Base-by-base conservation (phyloP, 2,797 vertebrate species). In the Mallotus villosus region DNA sequence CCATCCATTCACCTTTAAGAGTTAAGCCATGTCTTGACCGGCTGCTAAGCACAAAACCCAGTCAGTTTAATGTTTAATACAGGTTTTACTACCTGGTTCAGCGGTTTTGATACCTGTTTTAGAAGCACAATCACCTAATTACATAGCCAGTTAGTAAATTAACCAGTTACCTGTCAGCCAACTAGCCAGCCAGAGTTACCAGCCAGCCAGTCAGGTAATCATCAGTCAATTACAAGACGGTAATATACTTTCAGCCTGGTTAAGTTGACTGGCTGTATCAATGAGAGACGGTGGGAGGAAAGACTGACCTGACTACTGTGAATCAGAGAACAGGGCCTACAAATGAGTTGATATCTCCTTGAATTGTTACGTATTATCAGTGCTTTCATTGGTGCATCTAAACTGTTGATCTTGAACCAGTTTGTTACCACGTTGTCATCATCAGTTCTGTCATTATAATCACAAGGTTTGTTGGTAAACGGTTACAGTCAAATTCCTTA, bases 11-110 rank as follows among this genome's bases (percentile, higher is more conserved):
- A 46, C 21, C 19, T 22, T 29, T 22, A n/a, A 59, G 62, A 53
- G 24, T 24, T 49, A 16, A 66, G 46, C 21, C 2, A 49, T 17
- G 24, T 49, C 25, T 9, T 41, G 46, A 67, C 49, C 46, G 5
- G 46, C 37, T 16, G 37, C 67, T 61, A 72, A 63, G 68, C 66
- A 58, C 72, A 55, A 75, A 66, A 19, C n/a, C n/a, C 60, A 62
- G 46, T 78, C 78, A 69, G 78, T 75, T 69, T 27, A 14, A 53
- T 53, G 0, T 1, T 34, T 12, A 12, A 53, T 22, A 21, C 24
- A 14, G 41, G 46, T 49, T 58, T 27, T 51, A 49, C 16, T 51
- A 27, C 51, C 19, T 67, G 24, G 22, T 55, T 46, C 41, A 11
- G 41, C 2, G 25, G 46, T 53, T 58, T 19, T 51, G 24, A 6